These are phyloP conservation scores for Catamblyrhynchus diadema DNA, from an alignment of 2,797 vertebrate genomes.

Conservation along the genomic window DNA sequence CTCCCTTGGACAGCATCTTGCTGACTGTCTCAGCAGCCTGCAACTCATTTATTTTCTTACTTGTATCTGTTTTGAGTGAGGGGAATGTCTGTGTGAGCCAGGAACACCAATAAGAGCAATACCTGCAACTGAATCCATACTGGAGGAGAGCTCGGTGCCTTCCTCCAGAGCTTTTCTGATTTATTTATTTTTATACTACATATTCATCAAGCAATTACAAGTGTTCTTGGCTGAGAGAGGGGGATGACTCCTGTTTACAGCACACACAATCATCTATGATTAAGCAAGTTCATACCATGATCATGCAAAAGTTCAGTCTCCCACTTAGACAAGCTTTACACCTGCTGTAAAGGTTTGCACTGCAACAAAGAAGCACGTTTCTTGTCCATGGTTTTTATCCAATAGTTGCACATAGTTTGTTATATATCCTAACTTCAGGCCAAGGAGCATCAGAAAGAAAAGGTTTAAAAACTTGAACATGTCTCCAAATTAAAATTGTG, in stretches of 20 bases:
- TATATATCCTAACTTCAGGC: not conserved
- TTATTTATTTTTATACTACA: not conserved
- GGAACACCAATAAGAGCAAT: not conserved
- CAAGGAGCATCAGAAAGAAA: constrained; percentile 4
- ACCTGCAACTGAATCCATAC: not conserved
- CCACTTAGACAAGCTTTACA: not conserved
- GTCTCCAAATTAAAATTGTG: constrained; percentile 28
- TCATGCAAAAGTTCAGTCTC: not conserved
- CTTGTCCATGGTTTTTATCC: not conserved
- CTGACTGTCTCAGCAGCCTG: not conserved
- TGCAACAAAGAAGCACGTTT: not conserved
- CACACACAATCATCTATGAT: not conserved
- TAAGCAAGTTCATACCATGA: constrained; percentile 1
- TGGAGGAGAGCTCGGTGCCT: not conserved
- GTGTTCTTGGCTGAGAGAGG: not conserved
- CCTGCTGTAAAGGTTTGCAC: not conserved
- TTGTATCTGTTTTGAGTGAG: not conserved
- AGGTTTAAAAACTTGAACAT: not conserved
- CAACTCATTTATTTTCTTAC: not conserved
- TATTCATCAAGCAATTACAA: constrained; percentile 11
- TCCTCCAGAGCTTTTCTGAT: not conserved
- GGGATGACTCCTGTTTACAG: constrained; percentile 24
- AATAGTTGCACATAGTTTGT: not conserved
- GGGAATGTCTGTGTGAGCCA: not conserved
- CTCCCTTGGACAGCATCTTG: not conserved